These are phyloP conservation scores for Desoria tigrina DNA, from an alignment of 2,888 invertebrate genomes.

Conservation along the genomic window DNA sequence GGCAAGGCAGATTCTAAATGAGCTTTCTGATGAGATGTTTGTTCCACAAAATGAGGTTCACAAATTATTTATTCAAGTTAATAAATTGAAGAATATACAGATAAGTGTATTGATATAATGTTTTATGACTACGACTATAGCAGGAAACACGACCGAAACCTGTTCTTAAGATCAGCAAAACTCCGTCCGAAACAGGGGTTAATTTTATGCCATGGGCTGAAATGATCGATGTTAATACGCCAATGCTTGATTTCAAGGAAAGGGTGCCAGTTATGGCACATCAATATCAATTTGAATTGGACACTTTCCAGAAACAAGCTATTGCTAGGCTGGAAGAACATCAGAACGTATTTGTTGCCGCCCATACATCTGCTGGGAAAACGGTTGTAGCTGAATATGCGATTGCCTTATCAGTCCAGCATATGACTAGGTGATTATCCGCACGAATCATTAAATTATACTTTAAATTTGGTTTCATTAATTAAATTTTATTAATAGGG, in stretches of 20 bases:
- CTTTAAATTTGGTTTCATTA: background rate
- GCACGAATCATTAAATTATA: background rate
- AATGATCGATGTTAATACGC: slow-evolving; percentile 76
- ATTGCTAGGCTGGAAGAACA: slow-evolving; percentile 90
- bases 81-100: background rate
- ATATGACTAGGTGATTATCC: slow-evolving; percentile 77
- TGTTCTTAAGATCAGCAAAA: slow-evolving; percentile 69
- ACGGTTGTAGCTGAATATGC: slow-evolving; percentile 99
- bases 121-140: too few species aligned
- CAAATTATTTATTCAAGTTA: background rate
- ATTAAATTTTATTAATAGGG: slow-evolving; percentile 60
- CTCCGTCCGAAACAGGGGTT: slow-evolving; percentile 56
- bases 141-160: slow-evolving; percentile 58
- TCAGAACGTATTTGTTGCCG: slow-evolving; percentile 96
- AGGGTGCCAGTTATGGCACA: slow-evolving; percentile 81
- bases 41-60: slow-evolving; percentile 1
- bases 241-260: slow-evolving; percentile 77
- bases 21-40: slow-evolving; percentile 17
- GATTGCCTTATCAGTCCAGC: slow-evolving; percentile 88
- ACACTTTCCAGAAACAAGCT: slow-evolving; percentile 96
- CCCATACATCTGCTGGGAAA: slow-evolving; percentile 98
- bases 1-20: slow-evolving; percentile 38
- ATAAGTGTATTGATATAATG: background rate
- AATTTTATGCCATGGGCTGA: slow-evolving; percentile 81
- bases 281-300: slow-evolving; percentile 85